Conservation (phyloP, 2,797 vertebrate genomes). For the Champsocephalus esox region DNA sequence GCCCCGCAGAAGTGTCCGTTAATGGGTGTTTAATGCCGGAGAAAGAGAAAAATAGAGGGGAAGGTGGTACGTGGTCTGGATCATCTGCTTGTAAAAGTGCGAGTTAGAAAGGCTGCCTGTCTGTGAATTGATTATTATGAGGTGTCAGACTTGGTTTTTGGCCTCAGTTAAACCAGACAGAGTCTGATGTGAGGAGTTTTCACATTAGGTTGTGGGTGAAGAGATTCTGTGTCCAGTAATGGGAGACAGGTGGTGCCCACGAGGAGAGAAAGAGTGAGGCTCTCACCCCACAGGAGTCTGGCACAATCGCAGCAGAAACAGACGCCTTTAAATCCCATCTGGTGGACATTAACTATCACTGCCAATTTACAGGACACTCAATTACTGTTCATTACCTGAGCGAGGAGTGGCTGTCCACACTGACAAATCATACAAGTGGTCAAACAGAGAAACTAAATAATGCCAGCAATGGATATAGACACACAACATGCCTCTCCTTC, state of each 20-base stretch:
- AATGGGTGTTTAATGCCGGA: conserved; percentile 46
- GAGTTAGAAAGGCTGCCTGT: conserved; percentile 21
- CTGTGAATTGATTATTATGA: conserved; percentile 48
- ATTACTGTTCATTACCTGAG: conserved; percentile 70
- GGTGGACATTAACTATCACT: conserved; percentile 56
- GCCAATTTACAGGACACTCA: conserved; percentile 70
- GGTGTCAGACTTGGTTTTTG: conserved; percentile 54
- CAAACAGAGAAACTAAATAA: conserved; percentile 41
- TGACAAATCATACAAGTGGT: conserved; percentile 53
- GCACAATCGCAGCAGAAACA: conserved; percentile 68
- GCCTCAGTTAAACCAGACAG: conserved; percentile 38
- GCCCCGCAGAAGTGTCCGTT: conserved; percentile 33
- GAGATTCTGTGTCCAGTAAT: conserved; percentile 67
- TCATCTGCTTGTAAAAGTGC: conserved; percentile 27
- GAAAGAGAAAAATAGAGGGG: conserved; percentile 28
- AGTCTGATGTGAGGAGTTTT: conserved; percentile 54
- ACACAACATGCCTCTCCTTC: conserved; percentile 23
- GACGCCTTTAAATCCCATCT: conserved; percentile 61
- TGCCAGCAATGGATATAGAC: conserved; percentile 7
- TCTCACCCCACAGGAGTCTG: conserved; percentile 73
- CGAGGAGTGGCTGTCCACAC: conserved; percentile 42
- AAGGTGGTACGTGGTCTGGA: conserved; percentile 18
- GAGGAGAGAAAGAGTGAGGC: conserved; percentile 78
- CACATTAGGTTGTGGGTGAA: conserved; percentile 48
- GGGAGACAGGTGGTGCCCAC: conserved; percentile 79